Evolutionary conservation across 2,113 vertebrate species (phyloP), one percentile per base, ranked within the genome.

Genomic region (Ploceus nigricollis): DNA sequence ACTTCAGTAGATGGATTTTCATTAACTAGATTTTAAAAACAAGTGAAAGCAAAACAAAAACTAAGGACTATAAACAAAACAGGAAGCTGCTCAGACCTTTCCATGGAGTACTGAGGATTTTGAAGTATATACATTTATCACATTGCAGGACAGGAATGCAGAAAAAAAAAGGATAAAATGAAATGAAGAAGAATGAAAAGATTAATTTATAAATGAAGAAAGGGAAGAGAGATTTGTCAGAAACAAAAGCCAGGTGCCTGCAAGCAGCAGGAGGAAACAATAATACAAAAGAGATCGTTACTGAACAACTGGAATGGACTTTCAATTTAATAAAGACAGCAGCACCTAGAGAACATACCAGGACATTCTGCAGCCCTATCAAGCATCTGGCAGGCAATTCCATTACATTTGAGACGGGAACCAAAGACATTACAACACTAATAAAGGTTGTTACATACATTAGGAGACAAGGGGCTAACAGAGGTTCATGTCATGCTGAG

Each of bases 121-220:
- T 95, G 69, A 97, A 92, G 68, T 39, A 51, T 21, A n/a, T 23
- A n/a, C 20, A 65, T 79, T 89, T 71, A 95, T 71, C 28, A 90
- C 25, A 40, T 47, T 92, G 47, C 54, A 85, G 78, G 39, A 75
- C 33, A 33, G 68, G 61, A 95, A 66, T 61, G 6, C 21, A 64
- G 69, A 68, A 80, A 57, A 58, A n/a, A 96, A 84, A 31, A 48
- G 40, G 9, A 76, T 58, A 86, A 72, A 93, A 80, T 40, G 13
- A 87, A 90, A 89, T 76, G 7, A 90, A 76, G 83, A 66, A 72
- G 53, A 64, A 63, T 51, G 45, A 30, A 91, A 90, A 91, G 39
- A 96, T 89, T 94, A 89, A 47, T 44, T 71, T 89, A 90, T 42
- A 94, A 94, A 97, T 63, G 35, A 85, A 40, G 79, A 85, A 65